These are phyloP conservation scores for Prinia subflava DNA, from an alignment of 2,113 vertebrate genomes.

Conservation along the genomic window DNA sequence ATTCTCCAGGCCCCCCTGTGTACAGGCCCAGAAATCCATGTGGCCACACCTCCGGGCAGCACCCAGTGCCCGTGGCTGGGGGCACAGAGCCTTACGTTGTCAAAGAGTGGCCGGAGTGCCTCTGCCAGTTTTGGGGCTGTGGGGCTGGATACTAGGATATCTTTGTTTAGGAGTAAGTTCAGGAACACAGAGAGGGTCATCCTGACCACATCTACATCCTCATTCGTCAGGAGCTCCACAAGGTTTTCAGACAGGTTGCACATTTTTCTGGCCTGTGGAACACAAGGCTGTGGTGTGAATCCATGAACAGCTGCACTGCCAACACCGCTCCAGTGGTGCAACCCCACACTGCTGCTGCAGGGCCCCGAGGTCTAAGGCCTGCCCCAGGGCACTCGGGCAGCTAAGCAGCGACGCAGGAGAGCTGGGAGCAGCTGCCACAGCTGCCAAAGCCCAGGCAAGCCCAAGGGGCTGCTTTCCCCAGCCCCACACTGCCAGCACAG, in stretches of 20 bases:
- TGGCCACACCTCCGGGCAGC: too few relatives aligned
- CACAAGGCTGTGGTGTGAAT: neutral
- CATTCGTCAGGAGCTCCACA: neutral
- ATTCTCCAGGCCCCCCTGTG: neutral
- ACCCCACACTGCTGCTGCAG: neutral
- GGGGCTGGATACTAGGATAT: neutral
- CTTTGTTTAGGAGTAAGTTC: fast-evolving
- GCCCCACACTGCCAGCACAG: neutral
- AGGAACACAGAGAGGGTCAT: neutral
- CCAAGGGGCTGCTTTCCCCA: neutral
- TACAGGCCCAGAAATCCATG: neutral
- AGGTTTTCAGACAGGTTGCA: neutral
- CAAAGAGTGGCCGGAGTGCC: neutral
- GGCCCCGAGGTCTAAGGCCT: neutral
- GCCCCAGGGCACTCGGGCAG: fast-evolving
- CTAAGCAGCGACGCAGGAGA: fast-evolving
- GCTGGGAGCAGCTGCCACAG: neutral
- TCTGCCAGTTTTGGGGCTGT: neutral
- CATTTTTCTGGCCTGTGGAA: neutral
- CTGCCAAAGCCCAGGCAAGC: neutral
- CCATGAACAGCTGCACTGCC: neutral
- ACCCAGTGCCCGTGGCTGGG: neutral
- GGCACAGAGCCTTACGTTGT: neutral
- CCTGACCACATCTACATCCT: neutral
- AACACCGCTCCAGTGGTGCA: neutral